Percentiles rank a stretch among this genome's conserved stretches.
phyloP scores from a whole-genome alignment of 2,888 invertebrate species.

The Chromoteleia sp. region DNA sequence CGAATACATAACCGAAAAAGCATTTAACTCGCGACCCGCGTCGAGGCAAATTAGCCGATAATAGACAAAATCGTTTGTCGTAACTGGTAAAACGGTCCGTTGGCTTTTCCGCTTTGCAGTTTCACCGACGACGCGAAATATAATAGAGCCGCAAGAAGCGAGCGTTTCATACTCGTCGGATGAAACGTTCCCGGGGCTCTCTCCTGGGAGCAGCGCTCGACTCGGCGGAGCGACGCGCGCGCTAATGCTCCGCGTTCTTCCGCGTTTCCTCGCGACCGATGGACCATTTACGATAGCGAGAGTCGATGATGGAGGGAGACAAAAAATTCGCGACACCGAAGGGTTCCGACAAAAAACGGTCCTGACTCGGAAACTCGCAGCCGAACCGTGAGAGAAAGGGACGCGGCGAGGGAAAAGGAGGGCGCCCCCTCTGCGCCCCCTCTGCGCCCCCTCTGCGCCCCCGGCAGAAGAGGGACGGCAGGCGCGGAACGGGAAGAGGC shows the following conservation, averaged over 20 bases:
- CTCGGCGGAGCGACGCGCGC: conserved; percentile 29
- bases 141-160: conserved; percentile 63
- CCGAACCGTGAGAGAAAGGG: conserved; percentile 12
- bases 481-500: conserved; percentile 58
- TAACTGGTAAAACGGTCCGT: conserved; percentile 62
- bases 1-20: conserved; percentile 41
- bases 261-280: conserved; percentile 45
- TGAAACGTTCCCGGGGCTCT: conserved; percentile 58
- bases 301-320: background rate
- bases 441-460: too few species aligned
- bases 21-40: conserved; percentile 61
- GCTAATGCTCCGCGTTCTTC: conserved; percentile 48
- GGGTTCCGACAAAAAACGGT: conserved; percentile 10
- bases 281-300: conserved; percentile 42
- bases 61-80: conserved; percentile 65
- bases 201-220: conserved; percentile 54
- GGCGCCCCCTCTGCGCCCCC: too few species aligned
- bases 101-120: conserved; percentile 67
- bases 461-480: too few species aligned
- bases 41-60: conserved; percentile 64
- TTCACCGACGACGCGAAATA: conserved; percentile 52
- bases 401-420: conserved; percentile 26
- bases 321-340: conserved; percentile 28
- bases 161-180: conserved; percentile 64
- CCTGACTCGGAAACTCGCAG: conserved; percentile 34